A percentile compares a stretch with the other conserved stretches of the same genome.
Evolutionary conservation across 2,113 vertebrate genomes (phyloP).

Genomic region (Prionailurus bengalensis): DNA sequence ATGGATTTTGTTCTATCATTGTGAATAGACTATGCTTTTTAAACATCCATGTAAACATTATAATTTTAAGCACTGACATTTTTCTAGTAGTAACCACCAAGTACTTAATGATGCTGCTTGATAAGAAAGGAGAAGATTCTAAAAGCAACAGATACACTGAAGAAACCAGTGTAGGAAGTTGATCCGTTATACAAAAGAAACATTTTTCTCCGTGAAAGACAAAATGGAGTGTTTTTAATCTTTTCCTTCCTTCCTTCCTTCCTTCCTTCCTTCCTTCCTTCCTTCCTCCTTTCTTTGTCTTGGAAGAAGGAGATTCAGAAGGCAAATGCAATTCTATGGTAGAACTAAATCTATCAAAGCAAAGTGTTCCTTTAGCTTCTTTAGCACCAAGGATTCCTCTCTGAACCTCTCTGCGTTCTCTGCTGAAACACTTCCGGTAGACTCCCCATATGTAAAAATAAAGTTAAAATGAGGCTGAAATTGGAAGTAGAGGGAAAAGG

Average conservation of each 20-base stretch:
- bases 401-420: background rate
- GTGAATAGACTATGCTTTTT: background rate
- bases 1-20: background rate
- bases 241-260: background rate
- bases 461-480: background rate
- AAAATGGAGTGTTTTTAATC: background rate
- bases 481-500: background rate
- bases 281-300: background rate
- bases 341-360: too few species aligned
- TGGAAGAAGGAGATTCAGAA: background rate
- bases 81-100: background rate
- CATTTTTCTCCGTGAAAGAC: background rate
- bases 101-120: background rate
- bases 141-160: background rate
- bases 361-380: background rate
- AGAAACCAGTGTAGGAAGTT: background rate
- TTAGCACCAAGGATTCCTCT: background rate
- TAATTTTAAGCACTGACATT: background rate
- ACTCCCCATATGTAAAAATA: too few species aligned
- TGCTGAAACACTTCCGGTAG: rapidly evolving
- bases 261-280: background rate
- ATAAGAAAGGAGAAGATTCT: background rate
- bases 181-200: background rate
- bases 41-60: background rate
- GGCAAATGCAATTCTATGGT: background rate